Evolutionary conservation across 2,113 vertebrate species (phyloP).

Genomic region (Struthio camelus): DNA sequence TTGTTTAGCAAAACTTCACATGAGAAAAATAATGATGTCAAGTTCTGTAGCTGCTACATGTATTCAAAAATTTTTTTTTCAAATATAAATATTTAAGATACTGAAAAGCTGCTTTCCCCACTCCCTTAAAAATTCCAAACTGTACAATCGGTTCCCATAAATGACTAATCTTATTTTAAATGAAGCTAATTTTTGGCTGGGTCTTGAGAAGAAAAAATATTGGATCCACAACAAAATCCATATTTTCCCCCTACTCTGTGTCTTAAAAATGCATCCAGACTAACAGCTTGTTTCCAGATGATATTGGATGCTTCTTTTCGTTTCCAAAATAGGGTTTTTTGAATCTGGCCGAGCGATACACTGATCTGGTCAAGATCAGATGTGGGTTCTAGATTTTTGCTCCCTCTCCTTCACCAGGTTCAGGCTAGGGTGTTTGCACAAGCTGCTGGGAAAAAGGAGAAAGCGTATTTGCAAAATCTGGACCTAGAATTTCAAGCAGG

Average conservation of each 20-base stretch:
- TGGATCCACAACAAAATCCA: conserved; percentile 47
- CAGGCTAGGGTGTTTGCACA: not conserved
- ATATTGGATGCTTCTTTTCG: conserved; percentile 43
- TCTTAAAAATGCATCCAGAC: conserved; percentile 52
- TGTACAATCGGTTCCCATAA: conserved; percentile 51
- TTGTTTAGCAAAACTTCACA: not conserved
- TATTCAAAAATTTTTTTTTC: conserved; percentile 6
- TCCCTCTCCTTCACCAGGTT: not conserved
- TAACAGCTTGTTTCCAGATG: conserved; percentile 71
- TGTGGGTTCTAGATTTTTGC: not conserved
- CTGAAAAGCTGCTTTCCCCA: conserved; percentile 26
- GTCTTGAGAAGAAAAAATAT: conserved; percentile 48
- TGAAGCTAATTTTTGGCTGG: conserved; percentile 63
- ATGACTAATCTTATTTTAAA: conserved; percentile 68
- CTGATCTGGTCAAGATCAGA: too few relatives aligned
- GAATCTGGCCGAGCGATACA: not conserved
- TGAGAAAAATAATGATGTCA: conserved; percentile 23
- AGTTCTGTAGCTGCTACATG: not conserved
- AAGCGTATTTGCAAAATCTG: not conserved
- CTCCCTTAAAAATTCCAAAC: conserved; percentile 53
- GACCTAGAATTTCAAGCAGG: not conserved
- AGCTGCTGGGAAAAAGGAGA: not conserved
- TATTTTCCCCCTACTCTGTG: conserved; percentile 25
- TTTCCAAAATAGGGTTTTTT: not conserved
- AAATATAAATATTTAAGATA: conserved; percentile 66